A percentile compares a stretch with the other conserved stretches of the same genome.
Conservation (phyloP, 2,888 invertebrate genomes). For the Scelioninae gen. 1 region DNA sequence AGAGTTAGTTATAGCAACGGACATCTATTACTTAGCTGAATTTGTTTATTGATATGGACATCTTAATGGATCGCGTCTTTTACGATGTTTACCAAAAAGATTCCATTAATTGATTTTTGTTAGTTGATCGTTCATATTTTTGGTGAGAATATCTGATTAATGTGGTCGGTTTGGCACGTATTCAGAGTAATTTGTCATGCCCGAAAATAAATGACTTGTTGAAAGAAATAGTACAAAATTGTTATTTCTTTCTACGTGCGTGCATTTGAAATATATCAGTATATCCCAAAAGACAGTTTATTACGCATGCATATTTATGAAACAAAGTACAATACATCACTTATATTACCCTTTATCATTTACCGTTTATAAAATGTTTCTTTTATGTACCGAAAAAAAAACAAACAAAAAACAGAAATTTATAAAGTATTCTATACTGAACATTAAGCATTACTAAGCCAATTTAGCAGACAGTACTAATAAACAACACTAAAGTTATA, state of each 20-base stretch:
- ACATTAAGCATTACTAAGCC: too few species aligned
- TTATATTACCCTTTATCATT: too few species aligned
- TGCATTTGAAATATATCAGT: constrained; percentile 33
- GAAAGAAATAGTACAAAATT: constrained; percentile 46
- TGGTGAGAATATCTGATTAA: constrained; percentile 41
- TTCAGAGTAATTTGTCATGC: constrained; percentile 41
- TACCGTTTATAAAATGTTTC: too few species aligned
- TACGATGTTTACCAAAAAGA: constrained; percentile 28
- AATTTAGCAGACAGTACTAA: too few species aligned
- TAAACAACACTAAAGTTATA: too few species aligned
- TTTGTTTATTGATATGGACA: constrained; percentile 20
- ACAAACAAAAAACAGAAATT: too few species aligned
- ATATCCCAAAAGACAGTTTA: constrained; percentile 28
- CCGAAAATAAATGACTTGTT: constrained; percentile 50
- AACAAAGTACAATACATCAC: constrained; percentile 24
- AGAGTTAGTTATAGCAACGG: too few species aligned
- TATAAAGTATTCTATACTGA: too few species aligned
- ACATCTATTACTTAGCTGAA: neutral
- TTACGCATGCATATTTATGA: constrained; percentile 18
- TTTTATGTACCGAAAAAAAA: too few species aligned
- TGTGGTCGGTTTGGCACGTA: constrained; percentile 45
- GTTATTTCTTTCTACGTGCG: constrained; percentile 40
- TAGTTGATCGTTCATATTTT: constrained; percentile 38
- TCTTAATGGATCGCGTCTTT: constrained; percentile 1
- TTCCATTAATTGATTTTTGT: constrained; percentile 37